Conservation (phyloP, 2,797 vertebrate species). For the Micromesistius poutassou region DNA sequence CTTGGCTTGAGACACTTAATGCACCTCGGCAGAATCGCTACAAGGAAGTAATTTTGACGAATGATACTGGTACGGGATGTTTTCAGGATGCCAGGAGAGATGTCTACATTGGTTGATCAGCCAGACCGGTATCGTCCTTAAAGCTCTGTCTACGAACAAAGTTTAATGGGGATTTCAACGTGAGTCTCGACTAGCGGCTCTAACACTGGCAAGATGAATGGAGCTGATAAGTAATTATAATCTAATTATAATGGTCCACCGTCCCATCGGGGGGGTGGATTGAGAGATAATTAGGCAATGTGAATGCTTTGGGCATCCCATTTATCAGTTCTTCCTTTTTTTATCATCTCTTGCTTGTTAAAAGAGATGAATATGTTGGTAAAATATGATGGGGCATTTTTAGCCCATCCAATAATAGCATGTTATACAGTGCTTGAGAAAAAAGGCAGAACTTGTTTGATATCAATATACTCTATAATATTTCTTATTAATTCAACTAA, state of each 20-base stretch:
- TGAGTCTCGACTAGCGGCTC: background rate
- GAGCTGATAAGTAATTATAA: background rate
- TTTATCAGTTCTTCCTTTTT: slow-evolving; percentile 8
- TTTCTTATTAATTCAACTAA: background rate
- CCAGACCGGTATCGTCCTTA: background rate
- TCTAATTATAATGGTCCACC: slow-evolving; percentile 1
- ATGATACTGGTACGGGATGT: too few species aligned
- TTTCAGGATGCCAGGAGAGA: too few species aligned
- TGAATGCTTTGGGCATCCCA: slow-evolving; percentile 1
- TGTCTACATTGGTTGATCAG: background rate
- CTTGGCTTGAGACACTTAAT: too few species aligned
- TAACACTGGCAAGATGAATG: slow-evolving; percentile 1
- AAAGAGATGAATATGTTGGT: slow-evolving; percentile 5
- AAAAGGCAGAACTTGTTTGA: background rate
- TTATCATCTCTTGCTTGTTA: background rate
- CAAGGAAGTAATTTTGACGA: too few species aligned
- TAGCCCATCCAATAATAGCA: background rate
- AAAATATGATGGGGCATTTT: slow-evolving; percentile 5
- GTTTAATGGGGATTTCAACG: background rate
- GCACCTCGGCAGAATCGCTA: too few species aligned
- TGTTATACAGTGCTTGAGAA: background rate
- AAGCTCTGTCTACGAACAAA: background rate
- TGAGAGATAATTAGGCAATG: slow-evolving; percentile 4
- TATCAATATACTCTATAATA: background rate
- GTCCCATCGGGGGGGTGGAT: background rate